A percentile compares a stretch with the other conserved stretches of the same genome.
Evolutionary conservation across 1,140 invertebrate genomes (phyloP).

Genomic region (Chlorops oryzae): DNA sequence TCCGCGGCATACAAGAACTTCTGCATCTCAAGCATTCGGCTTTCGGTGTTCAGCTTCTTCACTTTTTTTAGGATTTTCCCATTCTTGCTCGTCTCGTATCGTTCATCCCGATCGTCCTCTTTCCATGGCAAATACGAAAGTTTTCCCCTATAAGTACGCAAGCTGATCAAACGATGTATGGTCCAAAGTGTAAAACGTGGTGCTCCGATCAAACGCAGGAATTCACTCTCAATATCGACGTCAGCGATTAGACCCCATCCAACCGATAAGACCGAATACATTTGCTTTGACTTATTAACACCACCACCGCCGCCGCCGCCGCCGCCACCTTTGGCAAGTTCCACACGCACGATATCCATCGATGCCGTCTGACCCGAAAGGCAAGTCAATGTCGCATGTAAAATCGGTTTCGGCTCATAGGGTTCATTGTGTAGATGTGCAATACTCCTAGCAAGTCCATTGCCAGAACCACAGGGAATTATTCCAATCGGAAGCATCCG

Average conservation of each 20-base stretch:
- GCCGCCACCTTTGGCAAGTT: no score
- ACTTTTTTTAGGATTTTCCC: not conserved
- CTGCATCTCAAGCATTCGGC: not conserved
- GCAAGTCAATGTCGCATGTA: slow-evolving; percentile 74
- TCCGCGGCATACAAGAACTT: not conserved
- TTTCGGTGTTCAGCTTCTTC: not conserved
- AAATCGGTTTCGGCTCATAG: slow-evolving; percentile 66
- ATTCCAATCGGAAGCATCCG: slow-evolving; percentile 74
- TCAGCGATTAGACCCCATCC: slow-evolving; percentile 95
- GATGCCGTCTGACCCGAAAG: slow-evolving; percentile 67
- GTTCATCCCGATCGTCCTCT: not conserved
- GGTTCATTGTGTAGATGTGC: slow-evolving; percentile 73
- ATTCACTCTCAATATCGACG: slow-evolving; percentile 95
- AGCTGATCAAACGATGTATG: slow-evolving; percentile 67
- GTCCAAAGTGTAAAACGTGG: slow-evolving; percentile 88
- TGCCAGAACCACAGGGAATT: slow-evolving; percentile 91
- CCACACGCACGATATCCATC: slow-evolving; percentile 82
- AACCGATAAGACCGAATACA: slow-evolving; percentile 88
- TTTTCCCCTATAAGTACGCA: slow-evolving; percentile 64
- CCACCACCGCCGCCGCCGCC: no score
- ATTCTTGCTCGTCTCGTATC: not conserved
- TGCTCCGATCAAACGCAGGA: slow-evolving; percentile 77
- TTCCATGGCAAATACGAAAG: slow-evolving; percentile 57
- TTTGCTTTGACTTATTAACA: slow-evolving; percentile 52
- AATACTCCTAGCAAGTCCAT: slow-evolving; percentile 85